Conservation (phyloP, 2,888 invertebrate species). For the Drosophila meridiana region DNA sequence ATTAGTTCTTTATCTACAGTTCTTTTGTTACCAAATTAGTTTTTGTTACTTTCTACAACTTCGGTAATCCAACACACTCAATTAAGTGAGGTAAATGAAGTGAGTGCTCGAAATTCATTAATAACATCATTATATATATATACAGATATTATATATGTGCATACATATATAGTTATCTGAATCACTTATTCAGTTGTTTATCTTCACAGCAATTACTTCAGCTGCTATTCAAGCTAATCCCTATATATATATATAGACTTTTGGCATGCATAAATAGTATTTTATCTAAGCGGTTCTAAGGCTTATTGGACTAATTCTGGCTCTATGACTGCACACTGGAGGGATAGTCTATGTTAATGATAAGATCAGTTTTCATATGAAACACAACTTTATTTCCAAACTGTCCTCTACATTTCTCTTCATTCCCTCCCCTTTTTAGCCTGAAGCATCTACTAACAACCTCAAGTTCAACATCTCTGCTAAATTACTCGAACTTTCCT, state of each 20-base stretch:
- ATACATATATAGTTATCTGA: no score
- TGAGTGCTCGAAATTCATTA: background rate
- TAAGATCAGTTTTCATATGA: background rate
- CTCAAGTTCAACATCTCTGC: background rate
- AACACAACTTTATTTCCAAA: no score
- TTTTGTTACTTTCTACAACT: background rate
- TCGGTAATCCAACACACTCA: background rate
- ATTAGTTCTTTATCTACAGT: background rate
- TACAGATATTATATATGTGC: background rate
- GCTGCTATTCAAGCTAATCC: no score
- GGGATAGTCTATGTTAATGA: background rate
- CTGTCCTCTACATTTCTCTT: background rate
- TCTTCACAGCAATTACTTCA: no score
- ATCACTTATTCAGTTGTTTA: no score
- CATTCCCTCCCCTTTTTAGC: no score
- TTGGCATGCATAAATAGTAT: no score
- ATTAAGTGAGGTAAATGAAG: background rate
- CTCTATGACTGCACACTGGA: background rate
- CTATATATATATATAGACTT: no score
- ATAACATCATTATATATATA: background rate
- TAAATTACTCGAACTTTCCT: background rate
- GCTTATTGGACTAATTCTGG: background rate
- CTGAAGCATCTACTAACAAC: background rate
- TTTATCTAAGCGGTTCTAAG: no score
- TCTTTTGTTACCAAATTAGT: background rate